Evolutionary conservation across 2,797 vertebrate species (phyloP).

Genomic region (Girardinus metallicus): DNA sequence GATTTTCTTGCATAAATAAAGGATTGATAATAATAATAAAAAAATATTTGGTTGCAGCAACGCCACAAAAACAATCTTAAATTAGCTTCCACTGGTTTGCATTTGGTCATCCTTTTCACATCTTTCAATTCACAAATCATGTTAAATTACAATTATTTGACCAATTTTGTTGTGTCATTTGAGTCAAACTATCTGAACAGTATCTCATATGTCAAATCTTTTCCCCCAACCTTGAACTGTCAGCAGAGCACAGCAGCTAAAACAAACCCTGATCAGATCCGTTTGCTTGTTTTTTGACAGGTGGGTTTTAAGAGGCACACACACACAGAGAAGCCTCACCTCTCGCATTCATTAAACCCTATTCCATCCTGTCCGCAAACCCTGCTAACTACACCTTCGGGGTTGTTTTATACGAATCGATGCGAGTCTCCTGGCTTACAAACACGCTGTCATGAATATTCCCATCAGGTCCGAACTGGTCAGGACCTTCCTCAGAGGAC

Average conservation of each 20-base stretch:
- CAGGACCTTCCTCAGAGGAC: slow-evolving; percentile 71
- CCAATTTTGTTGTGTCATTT: not conserved
- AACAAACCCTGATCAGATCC: slow-evolving; percentile 8
- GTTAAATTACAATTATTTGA: not conserved
- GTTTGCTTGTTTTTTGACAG: not conserved
- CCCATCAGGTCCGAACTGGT: slow-evolving; percentile 58
- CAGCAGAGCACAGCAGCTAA: not conserved
- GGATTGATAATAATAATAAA: too few relatives aligned
- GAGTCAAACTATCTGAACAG: too few relatives aligned
- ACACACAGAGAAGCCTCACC: not conserved
- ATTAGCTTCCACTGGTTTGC: not conserved
- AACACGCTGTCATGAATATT: slow-evolving; percentile 73
- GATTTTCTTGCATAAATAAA: too few relatives aligned
- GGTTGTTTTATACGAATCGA: slow-evolving; percentile 61
- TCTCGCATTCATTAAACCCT: not conserved
- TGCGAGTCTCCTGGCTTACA: slow-evolving; percentile 48
- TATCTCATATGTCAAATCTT: not conserved
- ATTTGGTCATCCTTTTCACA: not conserved
- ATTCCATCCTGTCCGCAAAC: slow-evolving; percentile 1
- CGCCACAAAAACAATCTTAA: not conserved
- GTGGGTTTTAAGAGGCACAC: not conserved
- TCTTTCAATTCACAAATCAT: not conserved
- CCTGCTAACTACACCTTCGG: slow-evolving; percentile 15
- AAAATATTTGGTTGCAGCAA: not conserved
- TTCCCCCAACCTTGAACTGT: not conserved